A percentile compares a stretch with the other conserved stretches of the same genome.
phyloP scores from a whole-genome alignment of 2,888 invertebrate species.

The Harpalus rubripes region DNA sequence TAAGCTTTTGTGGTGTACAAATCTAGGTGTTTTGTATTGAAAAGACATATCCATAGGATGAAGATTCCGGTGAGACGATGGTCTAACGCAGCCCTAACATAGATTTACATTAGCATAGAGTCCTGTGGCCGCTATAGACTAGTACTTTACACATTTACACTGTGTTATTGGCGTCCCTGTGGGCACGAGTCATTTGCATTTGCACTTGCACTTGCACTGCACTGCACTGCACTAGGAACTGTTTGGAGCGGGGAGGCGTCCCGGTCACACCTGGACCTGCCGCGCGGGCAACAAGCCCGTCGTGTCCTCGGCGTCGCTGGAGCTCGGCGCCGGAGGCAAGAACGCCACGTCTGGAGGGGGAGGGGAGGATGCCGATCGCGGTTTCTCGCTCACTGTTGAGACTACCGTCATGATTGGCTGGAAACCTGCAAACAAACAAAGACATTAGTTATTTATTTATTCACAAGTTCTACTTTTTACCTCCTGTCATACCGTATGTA shows the following conservation, averaged over 20 bases:
- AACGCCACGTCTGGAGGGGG: constrained; percentile 75
- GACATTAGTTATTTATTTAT: not conserved
- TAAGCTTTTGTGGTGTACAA: too few species aligned
- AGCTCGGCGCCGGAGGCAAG: constrained; percentile 72
- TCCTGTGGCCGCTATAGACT: constrained; percentile 72
- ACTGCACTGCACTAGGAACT: constrained; percentile 73
- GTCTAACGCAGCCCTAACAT: constrained; percentile 65
- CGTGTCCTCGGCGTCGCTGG: constrained; percentile 69
- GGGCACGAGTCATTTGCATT: not conserved
- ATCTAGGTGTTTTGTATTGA: not conserved
- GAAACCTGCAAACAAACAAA: constrained; percentile 77
- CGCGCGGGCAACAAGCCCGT: constrained; percentile 72
- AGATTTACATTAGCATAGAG: constrained; percentile 71
- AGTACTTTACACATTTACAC: constrained; percentile 74
- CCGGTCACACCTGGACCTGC: constrained; percentile 81
- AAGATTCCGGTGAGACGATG: constrained; percentile 13
- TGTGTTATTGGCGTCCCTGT: constrained; percentile 35
- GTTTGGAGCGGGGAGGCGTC: constrained; percentile 67
- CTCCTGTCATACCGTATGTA: too few species aligned
- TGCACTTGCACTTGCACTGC: constrained; percentile 22
- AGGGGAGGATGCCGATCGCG: constrained; percentile 72
- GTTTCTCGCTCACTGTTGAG: constrained; percentile 78
- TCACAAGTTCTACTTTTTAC: not conserved
- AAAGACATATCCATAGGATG: not conserved
- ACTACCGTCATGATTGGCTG: constrained; percentile 81